Evolutionary conservation across 2,113 vertebrate species (phyloP).

Genomic region (Vimba vimba): DNA sequence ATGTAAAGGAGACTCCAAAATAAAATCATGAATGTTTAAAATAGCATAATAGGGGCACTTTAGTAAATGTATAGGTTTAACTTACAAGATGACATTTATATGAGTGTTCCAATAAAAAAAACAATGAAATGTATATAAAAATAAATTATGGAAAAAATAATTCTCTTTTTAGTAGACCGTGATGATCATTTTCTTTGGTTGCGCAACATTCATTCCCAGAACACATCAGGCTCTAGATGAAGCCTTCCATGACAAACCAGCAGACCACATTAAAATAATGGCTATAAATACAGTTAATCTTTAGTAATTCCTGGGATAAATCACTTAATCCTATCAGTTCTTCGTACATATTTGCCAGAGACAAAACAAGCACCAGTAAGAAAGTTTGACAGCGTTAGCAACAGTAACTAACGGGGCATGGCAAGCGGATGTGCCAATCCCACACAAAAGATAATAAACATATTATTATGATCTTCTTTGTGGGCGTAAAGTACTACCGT

Average conservation of each 20-base stretch:
- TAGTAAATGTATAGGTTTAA: too few relatives aligned
- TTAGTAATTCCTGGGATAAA: neutral
- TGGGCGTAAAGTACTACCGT: neutral
- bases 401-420: neutral
- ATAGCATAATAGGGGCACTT: too few relatives aligned
- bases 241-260: neutral
- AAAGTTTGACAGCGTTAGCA: neutral
- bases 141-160: too few relatives aligned
- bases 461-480: neutral
- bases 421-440: neutral
- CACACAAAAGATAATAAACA: neutral
- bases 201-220: too few relatives aligned
- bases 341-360: constrained; percentile 1
- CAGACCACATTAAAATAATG: neutral
- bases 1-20: too few relatives aligned
- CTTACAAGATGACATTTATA: too few relatives aligned
- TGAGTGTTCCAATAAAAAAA: too few relatives aligned
- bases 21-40: too few relatives aligned
- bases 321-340: constrained; percentile 11
- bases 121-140: too few relatives aligned
- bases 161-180: too few relatives aligned
- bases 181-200: too few relatives aligned
- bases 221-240: neutral
- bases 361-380: neutral
- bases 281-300: constrained; percentile 2